Percentiles rank a stretch among this genome's conserved stretches.
Conservation (phyloP, 2,797 vertebrate species). For the Pristis pectinata region DNA sequence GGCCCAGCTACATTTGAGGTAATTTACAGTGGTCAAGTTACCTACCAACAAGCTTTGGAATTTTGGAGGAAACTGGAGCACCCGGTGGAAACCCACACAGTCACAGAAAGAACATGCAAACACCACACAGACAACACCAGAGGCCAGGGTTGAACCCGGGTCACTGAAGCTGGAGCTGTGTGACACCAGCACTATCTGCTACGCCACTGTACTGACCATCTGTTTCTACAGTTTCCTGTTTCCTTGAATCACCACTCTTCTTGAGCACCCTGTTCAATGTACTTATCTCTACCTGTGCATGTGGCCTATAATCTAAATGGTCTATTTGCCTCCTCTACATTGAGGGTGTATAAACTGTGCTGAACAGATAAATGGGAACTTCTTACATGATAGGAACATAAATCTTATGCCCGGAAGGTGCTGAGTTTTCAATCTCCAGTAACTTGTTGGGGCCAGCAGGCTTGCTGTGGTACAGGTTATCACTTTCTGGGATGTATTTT, state of each 20-base stretch:
- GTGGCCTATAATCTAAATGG: not conserved
- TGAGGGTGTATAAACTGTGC: not conserved
- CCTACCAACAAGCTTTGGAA: too few relatives aligned
- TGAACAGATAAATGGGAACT: not conserved
- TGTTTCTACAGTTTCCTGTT: not conserved
- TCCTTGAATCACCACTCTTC: not conserved
- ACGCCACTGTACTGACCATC: too few relatives aligned
- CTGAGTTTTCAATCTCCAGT: not conserved
- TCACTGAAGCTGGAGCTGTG: too few relatives aligned
- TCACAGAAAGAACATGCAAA: too few relatives aligned
- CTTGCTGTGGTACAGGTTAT: not conserved
- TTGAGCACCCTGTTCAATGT: not conserved
- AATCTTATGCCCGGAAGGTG: not conserved
- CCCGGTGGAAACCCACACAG: too few relatives aligned
- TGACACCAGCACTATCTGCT: too few relatives aligned
- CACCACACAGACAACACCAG: too few relatives aligned
- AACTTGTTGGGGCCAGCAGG: not conserved
- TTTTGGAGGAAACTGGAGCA: too few relatives aligned
- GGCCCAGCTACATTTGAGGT: too few relatives aligned
- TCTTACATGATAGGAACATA: not conserved
- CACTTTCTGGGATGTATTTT: not conserved
- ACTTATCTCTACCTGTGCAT: not conserved
- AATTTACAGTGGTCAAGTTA: too few relatives aligned
- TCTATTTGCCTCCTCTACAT: not conserved
- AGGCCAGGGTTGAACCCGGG: too few relatives aligned